phyloP scores from a whole-genome alignment of 2,888 invertebrate genomes.

The Suillia variegata region DNA sequence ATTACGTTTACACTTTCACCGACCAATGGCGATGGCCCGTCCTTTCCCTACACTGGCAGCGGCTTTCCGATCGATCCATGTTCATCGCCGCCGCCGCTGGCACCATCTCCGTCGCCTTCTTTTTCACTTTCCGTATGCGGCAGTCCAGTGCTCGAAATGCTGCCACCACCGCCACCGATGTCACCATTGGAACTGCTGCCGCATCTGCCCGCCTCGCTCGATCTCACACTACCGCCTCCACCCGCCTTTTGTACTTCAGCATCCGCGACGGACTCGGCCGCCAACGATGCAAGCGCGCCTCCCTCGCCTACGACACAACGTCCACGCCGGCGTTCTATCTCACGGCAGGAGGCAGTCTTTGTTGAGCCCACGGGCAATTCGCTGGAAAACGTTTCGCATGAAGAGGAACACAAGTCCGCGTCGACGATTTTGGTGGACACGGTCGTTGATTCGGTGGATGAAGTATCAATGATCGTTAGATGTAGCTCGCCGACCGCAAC shows the following conservation, averaged over 20 bases:
- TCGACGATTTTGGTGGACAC: too few species aligned
- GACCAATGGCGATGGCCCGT: slow-evolving; percentile 61
- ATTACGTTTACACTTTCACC: slow-evolving; percentile 71
- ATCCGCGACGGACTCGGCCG: slow-evolving; percentile 28
- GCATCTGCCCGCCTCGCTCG: slow-evolving; percentile 38
- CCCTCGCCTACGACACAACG: slow-evolving; percentile 56
- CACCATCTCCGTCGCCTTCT: slow-evolving; percentile 50
- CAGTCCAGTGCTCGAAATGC: slow-evolving; percentile 53
- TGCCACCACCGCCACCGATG: slow-evolving; percentile 45
- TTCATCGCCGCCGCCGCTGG: slow-evolving; percentile 60
- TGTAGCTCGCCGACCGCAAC: slow-evolving; percentile 48
- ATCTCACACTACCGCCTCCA: slow-evolving; percentile 36
- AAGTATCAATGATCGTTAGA: slow-evolving; percentile 59
- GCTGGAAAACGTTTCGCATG: slow-evolving; percentile 71
- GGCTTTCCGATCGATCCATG: slow-evolving; percentile 50
- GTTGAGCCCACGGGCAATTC: slow-evolving; percentile 76
- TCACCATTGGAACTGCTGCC: slow-evolving; percentile 37
- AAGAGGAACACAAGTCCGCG: slow-evolving; percentile 42
- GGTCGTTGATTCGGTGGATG: slow-evolving; percentile 45
- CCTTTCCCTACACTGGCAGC: slow-evolving; percentile 51
- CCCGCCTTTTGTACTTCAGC: slow-evolving; percentile 27
- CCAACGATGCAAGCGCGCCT: slow-evolving; percentile 45
- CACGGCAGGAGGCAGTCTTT: slow-evolving; percentile 82
- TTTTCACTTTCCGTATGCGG: slow-evolving; percentile 50
- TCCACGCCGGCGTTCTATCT: slow-evolving; percentile 74